A percentile compares a stretch with the other conserved stretches of the same genome.
phyloP scores from a whole-genome alignment of 1,140 invertebrate species.

The Trichomalopsis sarcophagae region DNA sequence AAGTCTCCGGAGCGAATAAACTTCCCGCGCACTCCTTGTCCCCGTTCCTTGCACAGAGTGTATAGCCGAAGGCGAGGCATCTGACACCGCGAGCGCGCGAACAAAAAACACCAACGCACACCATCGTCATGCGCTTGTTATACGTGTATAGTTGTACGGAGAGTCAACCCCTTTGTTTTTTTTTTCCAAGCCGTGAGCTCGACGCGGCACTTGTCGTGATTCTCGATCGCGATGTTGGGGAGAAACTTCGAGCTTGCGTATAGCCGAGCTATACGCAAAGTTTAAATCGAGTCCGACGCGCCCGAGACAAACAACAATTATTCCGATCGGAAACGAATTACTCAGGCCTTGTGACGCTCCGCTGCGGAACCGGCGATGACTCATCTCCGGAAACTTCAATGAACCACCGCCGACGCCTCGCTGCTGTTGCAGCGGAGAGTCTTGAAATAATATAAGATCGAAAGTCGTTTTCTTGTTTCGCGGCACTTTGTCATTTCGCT shows the following conservation, averaged over 20 bases:
- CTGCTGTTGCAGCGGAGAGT: no score
- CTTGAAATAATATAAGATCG: neutral
- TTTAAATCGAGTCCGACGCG: neutral
- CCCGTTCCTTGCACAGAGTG: neutral
- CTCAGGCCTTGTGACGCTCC: neutral
- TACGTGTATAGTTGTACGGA: no score
- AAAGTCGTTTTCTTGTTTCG: neutral
- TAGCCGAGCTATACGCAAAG: neutral
- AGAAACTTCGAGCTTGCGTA: neutral
- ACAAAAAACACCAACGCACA: neutral
- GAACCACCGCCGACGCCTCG: neutral
- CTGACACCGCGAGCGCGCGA: neutral
- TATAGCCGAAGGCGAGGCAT: neutral
- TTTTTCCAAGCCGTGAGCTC: neutral
- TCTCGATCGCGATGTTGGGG: neutral
- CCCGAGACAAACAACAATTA: neutral
- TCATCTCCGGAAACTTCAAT: neutral
- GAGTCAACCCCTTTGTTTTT: conserved; percentile 9
- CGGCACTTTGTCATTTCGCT: no score
- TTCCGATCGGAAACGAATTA: neutral
- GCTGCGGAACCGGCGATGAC: neutral
- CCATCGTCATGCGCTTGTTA: neutral
- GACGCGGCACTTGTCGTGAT: conserved; percentile 15
- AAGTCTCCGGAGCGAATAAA: conserved; percentile 18
- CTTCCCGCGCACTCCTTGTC: conserved; percentile 10